Evolutionary conservation across 2,888 invertebrate genomes (phyloP).

Genomic region (Dasypogon diadema): DNA sequence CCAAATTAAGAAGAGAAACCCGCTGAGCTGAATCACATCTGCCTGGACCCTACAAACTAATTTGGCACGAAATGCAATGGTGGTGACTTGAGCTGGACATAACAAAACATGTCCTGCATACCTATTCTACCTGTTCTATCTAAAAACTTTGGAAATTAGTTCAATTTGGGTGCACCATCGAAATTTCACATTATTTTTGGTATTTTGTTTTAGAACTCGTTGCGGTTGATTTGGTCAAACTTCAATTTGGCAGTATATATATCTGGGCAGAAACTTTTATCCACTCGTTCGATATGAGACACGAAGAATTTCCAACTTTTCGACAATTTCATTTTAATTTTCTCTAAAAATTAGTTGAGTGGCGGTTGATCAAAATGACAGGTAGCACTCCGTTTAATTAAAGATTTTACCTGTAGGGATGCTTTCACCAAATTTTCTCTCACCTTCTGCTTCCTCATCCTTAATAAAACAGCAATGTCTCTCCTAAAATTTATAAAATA

Average conservation of each 20-base stretch:
- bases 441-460: too few relatives aligned
- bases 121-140: not conserved
- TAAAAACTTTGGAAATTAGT: slow-evolving; percentile 33
- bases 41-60: slow-evolving; percentile 43
- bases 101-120: not conserved
- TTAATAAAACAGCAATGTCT: too few relatives aligned
- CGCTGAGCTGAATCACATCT: slow-evolving; percentile 42
- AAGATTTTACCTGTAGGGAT: too few relatives aligned
- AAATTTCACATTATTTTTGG: slow-evolving; percentile 39
- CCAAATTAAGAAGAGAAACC: slow-evolving; percentile 41
- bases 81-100: slow-evolving; percentile 15
- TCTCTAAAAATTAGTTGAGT: not conserved
- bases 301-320: slow-evolving; percentile 29
- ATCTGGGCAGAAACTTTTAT: not conserved
- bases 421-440: too few relatives aligned
- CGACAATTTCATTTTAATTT: slow-evolving; percentile 31
- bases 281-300: slow-evolving; percentile 22
- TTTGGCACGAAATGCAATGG: slow-evolving; percentile 32
- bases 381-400: too few relatives aligned
- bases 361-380: too few relatives aligned
- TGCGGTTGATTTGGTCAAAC: slow-evolving; percentile 38
- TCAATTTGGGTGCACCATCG: slow-evolving; percentile 39
- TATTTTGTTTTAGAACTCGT: slow-evolving; percentile 43
- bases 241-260: slow-evolving; percentile 34
- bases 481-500: too few relatives aligned